Base-by-base conservation (phyloP, 2,888 invertebrate species). In the Agrypnus murinus region DNA sequence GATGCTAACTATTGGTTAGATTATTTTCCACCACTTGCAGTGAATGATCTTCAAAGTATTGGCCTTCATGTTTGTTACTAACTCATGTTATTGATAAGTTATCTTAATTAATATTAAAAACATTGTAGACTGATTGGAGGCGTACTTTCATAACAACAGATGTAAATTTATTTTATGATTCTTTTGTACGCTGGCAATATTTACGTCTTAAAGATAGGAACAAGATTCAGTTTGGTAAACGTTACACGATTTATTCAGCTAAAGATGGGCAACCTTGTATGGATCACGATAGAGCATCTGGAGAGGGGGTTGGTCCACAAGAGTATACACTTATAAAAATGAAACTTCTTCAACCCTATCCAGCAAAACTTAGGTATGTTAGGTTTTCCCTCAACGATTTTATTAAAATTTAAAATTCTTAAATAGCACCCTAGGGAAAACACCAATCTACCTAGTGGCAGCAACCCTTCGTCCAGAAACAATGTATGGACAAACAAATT, bases 401-500 rank as follows among this genome's bases (percentile, higher is more conserved):
- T 9, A 25, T 3, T 60, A 32, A 19, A 25, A 25, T 25, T 2
- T 25, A 2, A 25, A 25, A 25, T n/a, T 25, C 25, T 25, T 25
- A 25, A 25, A 71, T 77, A 92, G 91, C 71, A 72, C 84, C 50
- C 85, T 90, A 74, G 80, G 86, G 75, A 86, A 86, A 55, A 88
- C 89, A 81, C 84, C 88, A 70, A 88, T 97, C n/a, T 95, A 87
- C 83, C 88, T 99, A 71, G 97, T 99, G 9, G 98, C 98, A 14
- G 99, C 98, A 7, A 99, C 99, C 4, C 87, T 99, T n/a, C 90
- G 99, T 69, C 98, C 99, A 0, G 99, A 99, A 87, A 99, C 99
- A 0, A 99, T 99, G 99, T 99, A 98, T 83, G 99, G 99, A 0
- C 99, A 99, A 87, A 99, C 99, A 0, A 99, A 99, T 84, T 99